Evolutionary conservation across 2,797 vertebrate genomes (phyloP), one percentile per base, ranked within the genome.

Genomic region (Sebastes taczanowskii): DNA sequence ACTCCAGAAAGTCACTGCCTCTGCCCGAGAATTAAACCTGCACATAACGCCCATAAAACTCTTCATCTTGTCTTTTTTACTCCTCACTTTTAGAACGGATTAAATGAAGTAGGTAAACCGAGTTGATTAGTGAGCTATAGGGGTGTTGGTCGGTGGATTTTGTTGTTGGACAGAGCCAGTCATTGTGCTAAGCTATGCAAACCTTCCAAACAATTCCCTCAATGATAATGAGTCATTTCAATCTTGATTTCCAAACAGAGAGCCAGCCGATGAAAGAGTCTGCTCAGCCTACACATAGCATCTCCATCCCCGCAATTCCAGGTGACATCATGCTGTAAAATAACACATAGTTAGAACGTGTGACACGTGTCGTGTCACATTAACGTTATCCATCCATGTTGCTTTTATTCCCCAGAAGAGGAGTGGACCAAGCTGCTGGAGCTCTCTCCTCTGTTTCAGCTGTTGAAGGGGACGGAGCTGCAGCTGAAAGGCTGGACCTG

Each of bases 391-490:
- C 18, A 14, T 22, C 3, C 3, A 10, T 71, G 25, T 61, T 58
- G 42, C 2, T 69, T 64, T 64, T 53, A 18, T 65, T 74, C 34
- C 25, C 1, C 76, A 96, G 95, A 90, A 22, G 92, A 91, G 52
- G 92, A 94, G 38, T 96, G 95, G 95, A 67, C 68, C 52, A 88
- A 84, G 58, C 84, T 96, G 73, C 65, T 86, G n/a, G 89, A 92
- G 23, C 5, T 91, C 10, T 96, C 94, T 20, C 92, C 95, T 25
- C 78, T 97, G 20, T 96, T 97, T 67, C 90, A 91, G 27, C 87
- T 95, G 58, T 89, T 98, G 56, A 93, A 91, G 52, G 92, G 88
- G 10, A 65, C 94, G 82, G 95, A 95, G 8, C 46, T 86, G 0
- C 89, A 93, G 81, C 88, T 97, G 77, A 94, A 78, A 81, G 86